Conservation (phyloP, 64 coral and sea anemone species). For the Hydrozoanthus tunicans region DNA sequence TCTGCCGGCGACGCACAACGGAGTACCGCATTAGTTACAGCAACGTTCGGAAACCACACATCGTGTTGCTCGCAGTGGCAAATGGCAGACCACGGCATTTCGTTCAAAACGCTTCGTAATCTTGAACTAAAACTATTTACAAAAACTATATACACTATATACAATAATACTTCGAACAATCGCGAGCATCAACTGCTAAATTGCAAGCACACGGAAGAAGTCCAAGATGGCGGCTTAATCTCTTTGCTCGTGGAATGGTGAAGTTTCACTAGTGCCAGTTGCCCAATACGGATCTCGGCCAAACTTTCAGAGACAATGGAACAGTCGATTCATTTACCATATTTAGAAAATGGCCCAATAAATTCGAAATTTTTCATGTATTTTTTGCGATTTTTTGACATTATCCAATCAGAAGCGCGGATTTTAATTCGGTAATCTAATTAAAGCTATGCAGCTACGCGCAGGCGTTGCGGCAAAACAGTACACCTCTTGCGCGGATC, state of each 20-base stretch:
- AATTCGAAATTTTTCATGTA: neutral
- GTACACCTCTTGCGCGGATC: conserved; percentile 46
- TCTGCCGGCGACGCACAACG: conserved; percentile 12
- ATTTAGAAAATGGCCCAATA: conserved; percentile 14
- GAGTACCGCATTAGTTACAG: neutral
- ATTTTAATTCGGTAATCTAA: conserved; percentile 50
- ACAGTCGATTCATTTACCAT: conserved; percentile 26
- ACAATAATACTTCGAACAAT: conserved; percentile 3
- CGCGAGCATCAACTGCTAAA: neutral
- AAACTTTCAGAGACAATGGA: conserved; percentile 43
- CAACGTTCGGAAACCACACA: conserved; percentile 22
- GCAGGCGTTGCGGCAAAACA: conserved; percentile 34
- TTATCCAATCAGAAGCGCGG: conserved; percentile 35
- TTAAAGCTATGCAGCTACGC: neutral
- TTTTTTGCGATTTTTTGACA: conserved; percentile 32
- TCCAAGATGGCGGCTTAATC: neutral
- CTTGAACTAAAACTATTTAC: conserved; percentile 6
- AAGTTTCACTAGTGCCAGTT: conserved; percentile 20
- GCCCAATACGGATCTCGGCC: conserved; percentile 16
- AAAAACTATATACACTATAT: conserved; percentile 35
- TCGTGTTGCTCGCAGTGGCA: conserved; percentile 36
- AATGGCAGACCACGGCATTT: conserved; percentile 18
- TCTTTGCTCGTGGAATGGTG: neutral
- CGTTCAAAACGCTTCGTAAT: conserved; percentile 14
- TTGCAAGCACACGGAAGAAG: neutral